Conservation (phyloP, 2,113 vertebrate species). For the Campylorhamphus procurvoides region DNA sequence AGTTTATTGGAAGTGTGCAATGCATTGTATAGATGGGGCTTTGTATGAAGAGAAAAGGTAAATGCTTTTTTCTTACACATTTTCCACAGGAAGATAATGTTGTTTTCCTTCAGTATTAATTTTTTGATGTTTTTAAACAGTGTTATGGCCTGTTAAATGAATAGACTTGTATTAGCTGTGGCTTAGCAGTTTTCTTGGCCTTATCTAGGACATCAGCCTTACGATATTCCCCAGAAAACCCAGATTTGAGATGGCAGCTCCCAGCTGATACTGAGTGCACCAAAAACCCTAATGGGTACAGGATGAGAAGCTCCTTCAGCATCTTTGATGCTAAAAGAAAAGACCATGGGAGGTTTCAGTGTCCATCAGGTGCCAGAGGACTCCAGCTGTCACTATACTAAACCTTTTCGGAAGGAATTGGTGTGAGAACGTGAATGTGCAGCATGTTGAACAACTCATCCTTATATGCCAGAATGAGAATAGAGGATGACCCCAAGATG, state of each 20-base stretch:
- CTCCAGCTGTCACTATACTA: background rate
- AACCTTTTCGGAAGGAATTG: background rate
- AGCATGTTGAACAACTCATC: background rate
- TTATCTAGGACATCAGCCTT: background rate
- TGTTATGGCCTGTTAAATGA: background rate
- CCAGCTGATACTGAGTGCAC: background rate
- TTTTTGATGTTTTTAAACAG: background rate
- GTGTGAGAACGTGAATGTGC: fast-evolving
- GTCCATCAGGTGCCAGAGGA: background rate
- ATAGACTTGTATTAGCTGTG: background rate
- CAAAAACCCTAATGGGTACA: background rate
- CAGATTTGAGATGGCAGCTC: background rate
- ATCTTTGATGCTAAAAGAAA: background rate
- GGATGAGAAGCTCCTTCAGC: background rate
- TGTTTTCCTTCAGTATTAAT: background rate
- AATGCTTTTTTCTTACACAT: background rate
- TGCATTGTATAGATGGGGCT: background rate
- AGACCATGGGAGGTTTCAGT: background rate
- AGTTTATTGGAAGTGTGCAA: background rate
- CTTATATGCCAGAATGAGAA: background rate
- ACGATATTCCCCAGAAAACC: background rate
- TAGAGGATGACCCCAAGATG: background rate
- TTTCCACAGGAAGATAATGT: background rate
- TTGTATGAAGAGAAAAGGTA: background rate
- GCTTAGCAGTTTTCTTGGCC: background rate